Base-by-base conservation (phyloP, 2,113 vertebrate genomes). In the Nothobranchius kuhntae region DNA sequence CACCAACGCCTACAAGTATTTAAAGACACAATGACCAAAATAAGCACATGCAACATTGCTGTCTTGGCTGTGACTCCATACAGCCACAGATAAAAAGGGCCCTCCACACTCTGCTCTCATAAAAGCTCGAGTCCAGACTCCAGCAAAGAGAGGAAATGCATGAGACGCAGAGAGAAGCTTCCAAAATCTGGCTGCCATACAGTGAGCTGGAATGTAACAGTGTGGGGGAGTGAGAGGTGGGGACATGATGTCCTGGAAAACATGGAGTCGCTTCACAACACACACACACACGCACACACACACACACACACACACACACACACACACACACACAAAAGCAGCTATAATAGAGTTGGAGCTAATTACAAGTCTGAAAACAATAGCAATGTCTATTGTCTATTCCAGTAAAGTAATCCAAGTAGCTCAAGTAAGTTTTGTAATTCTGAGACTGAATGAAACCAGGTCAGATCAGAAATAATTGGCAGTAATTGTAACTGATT, bases 81-180 rank as follows among this genome's bases (percentile, higher is more conserved):
- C 35, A 57, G 38, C 7, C 42, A n/a, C 51, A 48, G 40, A 65
- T 5, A 52, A 21, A 9, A 30, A 14, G 4, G 55, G 30, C 53
- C 12, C 46, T 47, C 66, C 50, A 10, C 46, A 42, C 51, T 4
- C 52, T 54, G 46, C 6, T 9, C 12, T 36, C 1, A 15, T 42
- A 56, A 70, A 56, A 65, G 9, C 11, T 13, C 24, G 17, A 71
- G 48, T 11, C 73, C 78, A 86, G 83, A 81, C 83, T 63, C 70
- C 61, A 86, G 84, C 81, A 79, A 74, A 84, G 59, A 75, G 77
- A 89, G 85, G 85, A 91, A 86, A 86, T 74, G 71, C 80, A 50
- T 63, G 44, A 67, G 55, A 78, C 17, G 64, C 58, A 50, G 78
- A 66, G 50, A 82, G 74, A 69, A 76, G 78, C 80, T 75, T 86